Evolutionary conservation across 1,140 invertebrate species (phyloP).

Genomic region (Drosophila kikkawai): DNA sequence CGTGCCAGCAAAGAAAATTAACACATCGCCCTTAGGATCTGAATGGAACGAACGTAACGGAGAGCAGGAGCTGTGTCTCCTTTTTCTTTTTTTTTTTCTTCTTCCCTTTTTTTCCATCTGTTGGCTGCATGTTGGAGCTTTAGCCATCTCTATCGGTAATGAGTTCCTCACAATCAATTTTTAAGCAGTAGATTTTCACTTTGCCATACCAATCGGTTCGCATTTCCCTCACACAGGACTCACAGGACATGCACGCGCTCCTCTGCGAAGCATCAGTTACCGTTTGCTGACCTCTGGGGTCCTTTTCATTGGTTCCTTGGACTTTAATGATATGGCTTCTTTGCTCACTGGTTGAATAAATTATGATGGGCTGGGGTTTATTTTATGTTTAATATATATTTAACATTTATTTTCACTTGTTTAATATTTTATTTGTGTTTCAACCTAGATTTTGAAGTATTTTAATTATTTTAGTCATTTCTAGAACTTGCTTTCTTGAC

Average conservation of each 20-base stretch:
- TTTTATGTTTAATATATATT: too few species aligned
- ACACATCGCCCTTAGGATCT: conserved; percentile 42
- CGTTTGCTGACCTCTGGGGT: conserved; percentile 8
- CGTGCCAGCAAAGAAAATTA: conserved; percentile 54
- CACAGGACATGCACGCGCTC: neutral
- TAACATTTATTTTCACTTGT: too few species aligned
- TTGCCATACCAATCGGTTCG: conserved; percentile 15
- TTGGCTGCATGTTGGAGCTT: conserved; percentile 1
- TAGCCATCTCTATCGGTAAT: conserved; percentile 31
- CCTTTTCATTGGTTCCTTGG: conserved; percentile 5
- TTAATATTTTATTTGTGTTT: neutral
- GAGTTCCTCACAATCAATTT: conserved; percentile 44
- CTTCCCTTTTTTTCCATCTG: neutral
- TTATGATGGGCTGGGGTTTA: too few species aligned
- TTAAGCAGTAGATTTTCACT: conserved; percentile 36
- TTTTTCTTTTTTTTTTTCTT: neutral
- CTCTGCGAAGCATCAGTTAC: conserved; percentile 5
- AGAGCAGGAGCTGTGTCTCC: conserved; percentile 10
- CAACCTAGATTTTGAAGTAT: neutral
- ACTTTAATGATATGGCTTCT: conserved; percentile 6
- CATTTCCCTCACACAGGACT: neutral
- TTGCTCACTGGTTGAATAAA: neutral
- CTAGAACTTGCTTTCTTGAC: neutral
- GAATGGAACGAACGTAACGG: conserved; percentile 1
- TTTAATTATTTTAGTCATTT: neutral